phyloP scores from a whole-genome alignment of 2,113 vertebrate genomes.

The Zeus faber region DNA sequence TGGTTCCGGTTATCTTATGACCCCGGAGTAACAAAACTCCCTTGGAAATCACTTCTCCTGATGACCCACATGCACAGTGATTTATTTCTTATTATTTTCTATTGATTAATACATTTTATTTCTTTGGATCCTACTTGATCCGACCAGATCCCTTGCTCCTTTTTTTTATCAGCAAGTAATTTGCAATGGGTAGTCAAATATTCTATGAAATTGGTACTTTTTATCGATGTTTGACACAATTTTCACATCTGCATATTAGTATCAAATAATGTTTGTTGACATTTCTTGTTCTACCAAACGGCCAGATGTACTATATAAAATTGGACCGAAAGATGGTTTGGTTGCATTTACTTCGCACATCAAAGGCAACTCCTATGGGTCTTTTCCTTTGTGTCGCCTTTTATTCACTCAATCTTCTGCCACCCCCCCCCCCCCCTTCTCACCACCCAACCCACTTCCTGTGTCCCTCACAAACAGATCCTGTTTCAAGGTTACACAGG shows the following conservation, averaged over 20 bases:
- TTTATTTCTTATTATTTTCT: too few species aligned
- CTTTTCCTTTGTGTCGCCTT: background rate
- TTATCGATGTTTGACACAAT: too few species aligned
- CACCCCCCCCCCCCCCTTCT: slow-evolving; percentile 11
- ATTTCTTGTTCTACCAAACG: too few species aligned
- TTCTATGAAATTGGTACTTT: too few species aligned
- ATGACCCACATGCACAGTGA: background rate
- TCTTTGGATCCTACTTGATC: too few species aligned
- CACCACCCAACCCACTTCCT: slow-evolving; percentile 27
- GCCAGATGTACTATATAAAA: background rate
- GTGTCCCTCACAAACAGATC: slow-evolving; percentile 49
- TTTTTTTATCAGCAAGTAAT: too few species aligned
- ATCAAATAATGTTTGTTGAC: too few species aligned
- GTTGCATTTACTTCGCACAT: too few species aligned
- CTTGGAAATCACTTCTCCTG: slow-evolving; percentile 20
- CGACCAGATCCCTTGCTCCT: too few species aligned
- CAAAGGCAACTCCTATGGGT: background rate
- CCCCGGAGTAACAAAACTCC: slow-evolving; percentile 50
- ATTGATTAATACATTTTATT: too few species aligned
- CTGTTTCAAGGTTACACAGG: slow-evolving; percentile 64
- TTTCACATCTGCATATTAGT: too few species aligned
- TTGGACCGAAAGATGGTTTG: background rate
- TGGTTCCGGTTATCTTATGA: slow-evolving; percentile 51
- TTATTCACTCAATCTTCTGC: background rate
- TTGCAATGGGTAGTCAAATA: too few species aligned